Percentiles rank a stretch among this genome's conserved stretches.
These are phyloP conservation scores for Toxonevra muliebris DNA, from an alignment of 2,888 invertebrate genomes.

Conservation along the genomic window DNA sequence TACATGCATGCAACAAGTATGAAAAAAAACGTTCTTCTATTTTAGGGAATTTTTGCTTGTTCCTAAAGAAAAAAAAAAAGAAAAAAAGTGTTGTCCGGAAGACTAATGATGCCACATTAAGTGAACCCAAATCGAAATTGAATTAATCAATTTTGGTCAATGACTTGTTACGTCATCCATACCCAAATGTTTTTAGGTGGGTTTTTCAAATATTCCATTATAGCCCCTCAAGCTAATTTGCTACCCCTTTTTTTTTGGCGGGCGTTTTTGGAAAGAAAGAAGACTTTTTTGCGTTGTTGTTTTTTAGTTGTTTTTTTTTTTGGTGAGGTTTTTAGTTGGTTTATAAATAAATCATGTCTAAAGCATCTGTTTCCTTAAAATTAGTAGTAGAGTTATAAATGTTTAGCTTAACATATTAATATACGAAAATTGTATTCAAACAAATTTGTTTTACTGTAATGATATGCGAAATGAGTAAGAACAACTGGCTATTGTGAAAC, in stretches of 20 bases:
- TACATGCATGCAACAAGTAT: constrained; percentile 22
- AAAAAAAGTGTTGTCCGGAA: constrained; percentile 4
- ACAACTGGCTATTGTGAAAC: constrained; percentile 7
- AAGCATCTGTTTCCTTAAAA: not conserved
- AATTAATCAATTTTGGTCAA: constrained; percentile 42
- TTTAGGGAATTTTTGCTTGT: constrained; percentile 6
- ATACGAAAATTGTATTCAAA: too few species aligned
- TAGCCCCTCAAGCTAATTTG: not conserved
- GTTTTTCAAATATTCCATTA: not conserved
- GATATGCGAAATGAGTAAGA: not conserved
- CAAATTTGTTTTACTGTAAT: too few species aligned
- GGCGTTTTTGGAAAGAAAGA: too few species aligned
- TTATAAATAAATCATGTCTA: constrained; percentile 16
- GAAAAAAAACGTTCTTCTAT: constrained; percentile 11
- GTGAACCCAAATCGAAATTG: constrained; percentile 41
- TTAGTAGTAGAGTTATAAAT: not conserved
- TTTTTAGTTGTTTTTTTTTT: not conserved
- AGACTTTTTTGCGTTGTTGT: too few species aligned
- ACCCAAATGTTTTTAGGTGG: not conserved
- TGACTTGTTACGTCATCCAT: not conserved
- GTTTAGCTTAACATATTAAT: too few species aligned
- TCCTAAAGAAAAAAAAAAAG: not conserved
- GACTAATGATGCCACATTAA: constrained; percentile 44
- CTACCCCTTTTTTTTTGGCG: not conserved
- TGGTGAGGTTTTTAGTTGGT: not conserved